Conservation (phyloP, 2,113 vertebrate genomes). For the Puntigrus tetrazona region DNA sequence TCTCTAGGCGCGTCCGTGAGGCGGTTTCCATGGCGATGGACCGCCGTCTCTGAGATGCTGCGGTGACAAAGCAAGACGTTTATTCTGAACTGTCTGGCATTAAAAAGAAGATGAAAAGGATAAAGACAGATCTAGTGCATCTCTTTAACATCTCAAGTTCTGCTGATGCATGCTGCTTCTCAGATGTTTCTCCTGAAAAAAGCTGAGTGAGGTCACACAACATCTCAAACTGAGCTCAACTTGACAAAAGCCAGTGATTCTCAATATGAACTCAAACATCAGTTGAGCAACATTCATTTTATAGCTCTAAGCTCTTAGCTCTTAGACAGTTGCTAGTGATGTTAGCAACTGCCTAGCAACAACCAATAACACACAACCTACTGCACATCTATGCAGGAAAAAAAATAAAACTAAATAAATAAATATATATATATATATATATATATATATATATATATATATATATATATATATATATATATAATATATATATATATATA, state of each 20-base stretch:
- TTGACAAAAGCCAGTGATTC: no score
- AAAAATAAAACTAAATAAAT: no score
- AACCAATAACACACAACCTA: neutral
- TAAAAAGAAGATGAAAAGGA: neutral
- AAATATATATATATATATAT: no score
- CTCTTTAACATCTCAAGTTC: neutral
- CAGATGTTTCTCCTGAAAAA: no score
- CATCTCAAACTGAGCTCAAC: no score
- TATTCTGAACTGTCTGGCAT: constrained; percentile 27
- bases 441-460: no score
- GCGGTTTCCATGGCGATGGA: constrained; percentile 46
- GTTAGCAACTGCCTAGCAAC: neutral
- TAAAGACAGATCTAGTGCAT: neutral
- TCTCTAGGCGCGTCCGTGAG: constrained; percentile 30
- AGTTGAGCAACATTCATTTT: neutral
- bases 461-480: no score
- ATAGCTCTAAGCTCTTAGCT: neutral
- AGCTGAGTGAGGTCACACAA: no score
- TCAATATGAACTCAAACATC: no score
- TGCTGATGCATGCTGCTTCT: no score
- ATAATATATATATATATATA: no score
- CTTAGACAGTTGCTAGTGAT: neutral
- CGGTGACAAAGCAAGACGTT: constrained; percentile 49
- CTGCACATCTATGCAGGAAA: neutral
- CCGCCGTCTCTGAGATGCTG: constrained; percentile 27